Conservation (phyloP, 2,888 invertebrate species). For the Notocelia uddmanniana region DNA sequence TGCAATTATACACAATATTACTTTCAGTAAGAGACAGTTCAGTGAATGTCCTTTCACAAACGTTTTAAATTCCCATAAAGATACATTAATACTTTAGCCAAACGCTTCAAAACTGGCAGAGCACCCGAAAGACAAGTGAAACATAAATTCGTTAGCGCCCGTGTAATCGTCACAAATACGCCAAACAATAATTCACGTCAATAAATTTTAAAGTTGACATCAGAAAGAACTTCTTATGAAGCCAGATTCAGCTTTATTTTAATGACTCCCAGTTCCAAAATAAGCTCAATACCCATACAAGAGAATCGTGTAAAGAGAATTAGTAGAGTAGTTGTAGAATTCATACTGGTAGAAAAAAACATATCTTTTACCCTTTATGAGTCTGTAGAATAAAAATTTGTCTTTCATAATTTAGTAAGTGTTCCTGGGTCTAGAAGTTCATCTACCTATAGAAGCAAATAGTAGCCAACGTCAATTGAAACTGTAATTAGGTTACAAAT, state of each 20-base stretch:
- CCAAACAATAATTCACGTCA: conserved; percentile 77
- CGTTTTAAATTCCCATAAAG: conserved; percentile 76
- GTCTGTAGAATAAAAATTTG: too few relatives aligned
- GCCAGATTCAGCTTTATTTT: conserved; percentile 74
- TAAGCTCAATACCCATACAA: neutral
- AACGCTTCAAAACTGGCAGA: conserved; percentile 74
- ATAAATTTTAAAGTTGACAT: conserved; percentile 85
- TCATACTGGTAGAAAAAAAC: neutral
- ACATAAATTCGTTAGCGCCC: conserved; percentile 83
- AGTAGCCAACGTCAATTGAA: neutral
- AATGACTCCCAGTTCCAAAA: conserved; percentile 64
- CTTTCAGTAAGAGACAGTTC: conserved; percentile 69
- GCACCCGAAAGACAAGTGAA: conserved; percentile 72
- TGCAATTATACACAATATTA: conserved; percentile 13
- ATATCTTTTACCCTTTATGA: too few relatives aligned
- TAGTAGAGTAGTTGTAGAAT: neutral
- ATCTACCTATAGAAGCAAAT: neutral
- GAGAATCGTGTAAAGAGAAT: neutral
- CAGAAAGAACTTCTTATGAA: conserved; percentile 83
- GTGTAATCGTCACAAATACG: conserved; percentile 80
- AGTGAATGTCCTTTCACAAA: conserved; percentile 70
- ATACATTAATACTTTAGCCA: conserved; percentile 76
- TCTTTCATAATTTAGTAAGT: too few relatives aligned
- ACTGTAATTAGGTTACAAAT: neutral
- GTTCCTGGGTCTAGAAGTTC: too few relatives aligned